Evolutionary conservation across 30 jellyfish, hydroid and myxozoan species (phyloP).

Genomic region (Aurelia sp.): DNA sequence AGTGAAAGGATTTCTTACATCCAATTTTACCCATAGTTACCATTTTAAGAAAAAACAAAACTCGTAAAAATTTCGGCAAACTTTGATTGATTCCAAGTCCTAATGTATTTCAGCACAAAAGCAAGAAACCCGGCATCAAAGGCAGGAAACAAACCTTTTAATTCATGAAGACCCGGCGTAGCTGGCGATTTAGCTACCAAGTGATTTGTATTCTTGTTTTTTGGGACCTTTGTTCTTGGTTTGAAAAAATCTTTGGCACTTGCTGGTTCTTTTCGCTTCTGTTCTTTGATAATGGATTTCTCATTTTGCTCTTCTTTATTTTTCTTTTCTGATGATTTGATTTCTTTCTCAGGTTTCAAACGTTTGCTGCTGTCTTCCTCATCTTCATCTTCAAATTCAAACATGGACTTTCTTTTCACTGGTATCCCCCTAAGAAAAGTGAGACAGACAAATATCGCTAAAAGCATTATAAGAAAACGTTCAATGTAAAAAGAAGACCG

Average conservation of each 20-base stretch:
- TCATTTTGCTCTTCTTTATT: not conserved
- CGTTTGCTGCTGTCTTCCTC: slow-evolving; percentile 1
- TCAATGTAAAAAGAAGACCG: no score
- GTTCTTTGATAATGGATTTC: not conserved
- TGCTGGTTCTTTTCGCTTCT: not conserved
- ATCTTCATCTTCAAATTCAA: slow-evolving; percentile 37
- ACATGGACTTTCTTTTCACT: slow-evolving; percentile 42
- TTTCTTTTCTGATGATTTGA: not conserved
- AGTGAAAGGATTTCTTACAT: no score
- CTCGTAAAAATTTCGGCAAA: no score
- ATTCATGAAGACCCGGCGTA: slow-evolving; percentile 55
- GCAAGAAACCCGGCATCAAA: not conserved
- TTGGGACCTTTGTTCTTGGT: slow-evolving; percentile 4
- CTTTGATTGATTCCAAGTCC: no score
- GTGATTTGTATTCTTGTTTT: not conserved
- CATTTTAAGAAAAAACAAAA: no score
- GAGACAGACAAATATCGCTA: no score
- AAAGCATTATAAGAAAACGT: no score
- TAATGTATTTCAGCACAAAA: no score
- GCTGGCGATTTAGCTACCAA: slow-evolving; percentile 14
- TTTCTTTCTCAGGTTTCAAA: slow-evolving; percentile 3
- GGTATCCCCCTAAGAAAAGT: not conserved
- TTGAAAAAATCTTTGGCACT: not conserved
- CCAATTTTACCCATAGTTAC: no score
- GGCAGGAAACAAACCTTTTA: slow-evolving; percentile 14